Base-by-base conservation (phyloP, 2,888 invertebrate genomes). In the Coelopa pilipes region DNA sequence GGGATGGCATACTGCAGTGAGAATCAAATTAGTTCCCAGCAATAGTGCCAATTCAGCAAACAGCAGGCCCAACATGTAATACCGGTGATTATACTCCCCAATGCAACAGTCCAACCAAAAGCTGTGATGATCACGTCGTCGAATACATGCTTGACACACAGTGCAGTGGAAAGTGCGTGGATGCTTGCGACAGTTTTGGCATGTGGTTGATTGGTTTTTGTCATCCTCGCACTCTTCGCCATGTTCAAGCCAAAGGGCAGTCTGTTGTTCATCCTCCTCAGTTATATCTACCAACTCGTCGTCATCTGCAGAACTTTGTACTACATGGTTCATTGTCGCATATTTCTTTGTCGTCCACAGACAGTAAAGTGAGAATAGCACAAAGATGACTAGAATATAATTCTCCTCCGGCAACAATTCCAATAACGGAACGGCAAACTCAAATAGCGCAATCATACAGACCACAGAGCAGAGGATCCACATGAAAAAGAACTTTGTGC, bases 41-140 rank as follows among this genome's bases (percentile, higher is more conserved):
- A 92, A 81, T 70, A 95, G 88, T 45, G 93, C 91, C 17, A 89
- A 88, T 71, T 93, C 88, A 7, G 92, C 92, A 80, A 92, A 91
- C 66, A 92, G 81, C 74, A 94, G 89, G 21, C 93, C 92, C 69
- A 90, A 86, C 67, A 96, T 83, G 84, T 94, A 97, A 86, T 92
- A 92, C 69, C 90, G 89, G 79, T 94, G 92, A 85, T 97, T 97
- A 75, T 91, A 91, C 78, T 91, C 90, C 13, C 96, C 93, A 77
- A 97, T 91, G 86, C 97, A 97, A 83, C 94, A 95, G 82, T 94
- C 92, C 87, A 95, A 90, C 94, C 94, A 95, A 84, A 92, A 92
- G 83, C 95, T 93, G 88, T 94, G 93, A 87, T 93, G 94, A 83
- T 93, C 94, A 80, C 93, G 90, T 78, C 93, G 92, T 76, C 92